Conservation (phyloP, 1,140 invertebrate genomes). For the Probaryconus sp. region DNA sequence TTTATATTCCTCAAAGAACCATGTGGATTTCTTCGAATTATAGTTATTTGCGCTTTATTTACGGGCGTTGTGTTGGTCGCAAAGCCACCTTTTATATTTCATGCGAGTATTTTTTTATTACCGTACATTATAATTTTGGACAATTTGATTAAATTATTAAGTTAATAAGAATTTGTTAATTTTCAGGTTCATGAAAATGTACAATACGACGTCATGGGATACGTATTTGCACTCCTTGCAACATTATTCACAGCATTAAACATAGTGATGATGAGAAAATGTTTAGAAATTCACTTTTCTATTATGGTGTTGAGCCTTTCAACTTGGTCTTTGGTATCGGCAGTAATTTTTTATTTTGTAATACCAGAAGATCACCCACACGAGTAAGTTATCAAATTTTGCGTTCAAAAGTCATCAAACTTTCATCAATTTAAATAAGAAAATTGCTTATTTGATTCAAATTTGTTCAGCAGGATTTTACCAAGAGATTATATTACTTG, state of each 20-base stretch:
- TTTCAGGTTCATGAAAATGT: constrained; percentile 64
- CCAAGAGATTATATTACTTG: constrained; percentile 72
- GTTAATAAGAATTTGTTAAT: constrained; percentile 2
- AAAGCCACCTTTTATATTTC: constrained; percentile 79
- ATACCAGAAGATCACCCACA: constrained; percentile 64
- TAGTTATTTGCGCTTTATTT: constrained; percentile 77
- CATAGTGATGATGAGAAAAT: constrained; percentile 79
- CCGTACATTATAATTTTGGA: constrained; percentile 1
- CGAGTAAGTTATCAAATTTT: constrained; percentile 21
- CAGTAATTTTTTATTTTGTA: constrained; percentile 68
- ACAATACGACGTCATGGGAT: constrained; percentile 76
- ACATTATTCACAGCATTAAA: constrained; percentile 79
- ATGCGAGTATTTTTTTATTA: constrained; percentile 62
- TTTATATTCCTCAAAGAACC: constrained; percentile 80
- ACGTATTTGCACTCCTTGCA: constrained; percentile 76
- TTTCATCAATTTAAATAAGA: constrained; percentile 7
- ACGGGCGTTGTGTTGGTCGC: constrained; percentile 79
- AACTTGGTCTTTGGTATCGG: constrained; percentile 74
- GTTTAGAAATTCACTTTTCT: constrained; percentile 78
- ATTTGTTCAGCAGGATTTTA: constrained; percentile 53
- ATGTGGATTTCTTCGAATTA: constrained; percentile 78
- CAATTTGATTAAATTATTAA: too few relatives aligned
- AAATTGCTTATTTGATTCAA: constrained; percentile 11
- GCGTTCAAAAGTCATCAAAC: too few relatives aligned
- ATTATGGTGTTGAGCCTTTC: constrained; percentile 78